Evolutionary conservation across 2,797 vertebrate species (phyloP), one percentile per base, ranked within the genome.

Genomic region (Gallinago nigripennis): DNA sequence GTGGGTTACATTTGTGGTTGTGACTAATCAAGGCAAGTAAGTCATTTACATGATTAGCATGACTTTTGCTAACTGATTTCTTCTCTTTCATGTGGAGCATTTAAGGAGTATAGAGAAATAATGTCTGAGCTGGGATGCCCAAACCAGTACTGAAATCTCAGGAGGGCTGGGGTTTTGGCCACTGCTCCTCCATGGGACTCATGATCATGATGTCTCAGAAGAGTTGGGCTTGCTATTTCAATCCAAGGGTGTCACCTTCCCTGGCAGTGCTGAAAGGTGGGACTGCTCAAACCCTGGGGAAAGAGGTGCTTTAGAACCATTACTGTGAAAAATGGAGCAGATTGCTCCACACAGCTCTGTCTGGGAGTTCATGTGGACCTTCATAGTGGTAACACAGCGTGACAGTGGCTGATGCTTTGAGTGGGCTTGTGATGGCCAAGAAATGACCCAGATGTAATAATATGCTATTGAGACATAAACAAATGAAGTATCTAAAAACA

Each of bases 221-320:
- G 57, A 88, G 27, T 4, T 10, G 7, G 23, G 27, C 30, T 56
- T 61, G n/a, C 12, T 51, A 3, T 50, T 60, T 64, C 21, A 33
- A 20, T 60, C 48, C 33, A 51, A 25, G 50, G 39, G 5, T 78
- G 12, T 37, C 78, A 65, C 54, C 46, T 76, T 69, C 41, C 16
- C 63, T 4, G 3, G 50, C 45, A 82, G 58, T 0, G 0, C 33
- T 53, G 37, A 61, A 61, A 90, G 53, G 1, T 53, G n/a, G 39
- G 9, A 27, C n/a, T 54, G 54, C 50, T 76, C 39, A n/a, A 46
- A 46, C 9, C 10, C 5, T 31, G 60, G 51, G 54, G 19, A 82
- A 76, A 35, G 21, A 45, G 14, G 11, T 23, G 39, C 6, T 63
- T 71, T 65, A 51, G 54, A 76, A 23, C 6, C 76, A 20, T 28